Conservation (phyloP, 1,140 invertebrate species). For the Sitobion miscanthi region DNA sequence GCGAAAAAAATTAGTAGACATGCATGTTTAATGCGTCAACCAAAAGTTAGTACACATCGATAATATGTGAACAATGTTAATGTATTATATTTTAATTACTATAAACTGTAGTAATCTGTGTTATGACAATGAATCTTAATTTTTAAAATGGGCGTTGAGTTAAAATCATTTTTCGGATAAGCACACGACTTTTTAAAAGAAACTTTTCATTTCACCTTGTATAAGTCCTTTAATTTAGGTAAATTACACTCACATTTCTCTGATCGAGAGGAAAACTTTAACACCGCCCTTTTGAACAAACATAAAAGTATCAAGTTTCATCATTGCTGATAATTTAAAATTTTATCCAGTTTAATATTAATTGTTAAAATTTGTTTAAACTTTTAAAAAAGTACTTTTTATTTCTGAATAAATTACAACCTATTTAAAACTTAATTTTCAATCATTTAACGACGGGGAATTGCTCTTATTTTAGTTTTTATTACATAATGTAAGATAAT, state of each 20-base stretch:
- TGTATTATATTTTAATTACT: neutral
- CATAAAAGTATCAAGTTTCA: constrained; percentile 17
- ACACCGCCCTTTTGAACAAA: neutral
- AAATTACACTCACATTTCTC: neutral
- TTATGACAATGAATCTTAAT: neutral
- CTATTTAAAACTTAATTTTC: neutral
- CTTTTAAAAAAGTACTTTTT: neutral
- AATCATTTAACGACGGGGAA: neutral
- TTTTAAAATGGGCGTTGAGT: neutral
- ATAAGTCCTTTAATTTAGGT: constrained; percentile 21
- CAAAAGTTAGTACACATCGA: neutral
- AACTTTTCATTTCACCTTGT: neutral
- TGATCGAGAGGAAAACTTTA: constrained; percentile 5
- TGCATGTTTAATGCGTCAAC: neutral
- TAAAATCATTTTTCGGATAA: neutral
- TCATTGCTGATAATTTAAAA: constrained; percentile 15
- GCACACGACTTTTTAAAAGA: neutral
- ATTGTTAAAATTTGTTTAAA: neutral
- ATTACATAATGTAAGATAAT: constrained; percentile 4
- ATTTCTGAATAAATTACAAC: neutral
- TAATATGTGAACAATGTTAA: neutral
- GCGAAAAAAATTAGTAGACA: neutral
- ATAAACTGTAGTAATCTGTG: neutral
- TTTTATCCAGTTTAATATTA: neutral
- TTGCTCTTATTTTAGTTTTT: neutral